Evolutionary conservation across 2,888 invertebrate species (phyloP).

Genomic region (Melieria crassipennis): DNA sequence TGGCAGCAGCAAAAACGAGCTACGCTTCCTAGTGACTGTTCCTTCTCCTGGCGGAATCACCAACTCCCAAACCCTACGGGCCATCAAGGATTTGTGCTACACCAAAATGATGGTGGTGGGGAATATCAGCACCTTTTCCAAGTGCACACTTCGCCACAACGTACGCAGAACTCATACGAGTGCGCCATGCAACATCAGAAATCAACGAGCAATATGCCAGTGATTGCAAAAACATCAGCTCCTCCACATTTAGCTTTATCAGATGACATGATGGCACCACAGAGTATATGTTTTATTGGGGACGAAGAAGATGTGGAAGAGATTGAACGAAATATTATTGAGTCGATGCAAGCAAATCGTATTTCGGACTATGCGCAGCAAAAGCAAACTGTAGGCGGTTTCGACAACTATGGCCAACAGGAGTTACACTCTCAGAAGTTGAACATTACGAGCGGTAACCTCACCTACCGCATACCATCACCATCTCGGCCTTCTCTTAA

Average conservation of each 20-base stretch:
- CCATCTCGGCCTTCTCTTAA: constrained; percentile 81
- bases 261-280: constrained; percentile 90
- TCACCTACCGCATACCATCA: constrained; percentile 90
- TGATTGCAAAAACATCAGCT: constrained; percentile 39
- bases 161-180: constrained; percentile 54
- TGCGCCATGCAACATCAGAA: constrained; percentile 55
- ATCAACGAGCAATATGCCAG: constrained; percentile 54
- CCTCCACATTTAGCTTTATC: constrained; percentile 66
- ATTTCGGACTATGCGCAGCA: constrained; percentile 52
- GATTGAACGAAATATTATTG: constrained; percentile 64
- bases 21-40: constrained; percentile 14
- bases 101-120: constrained; percentile 76
- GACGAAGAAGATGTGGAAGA: constrained; percentile 70
- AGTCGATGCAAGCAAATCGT: constrained; percentile 58
- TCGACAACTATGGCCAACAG: constrained; percentile 62
- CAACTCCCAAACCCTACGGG: constrained; percentile 13
- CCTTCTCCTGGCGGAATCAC: constrained; percentile 22
- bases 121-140: constrained; percentile 65
- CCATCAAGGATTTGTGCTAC: constrained; percentile 71
- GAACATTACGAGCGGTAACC: constrained; percentile 86
- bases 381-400: constrained; percentile 70
- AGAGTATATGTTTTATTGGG: constrained; percentile 92
- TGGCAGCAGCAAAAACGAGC: constrained; percentile 61
- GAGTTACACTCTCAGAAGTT: constrained; percentile 67
- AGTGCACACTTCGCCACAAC: constrained; percentile 74